These are phyloP conservation scores for Sminthurinus signatus DNA, from an alignment of 1,140 invertebrate species.

Conservation along the genomic window DNA sequence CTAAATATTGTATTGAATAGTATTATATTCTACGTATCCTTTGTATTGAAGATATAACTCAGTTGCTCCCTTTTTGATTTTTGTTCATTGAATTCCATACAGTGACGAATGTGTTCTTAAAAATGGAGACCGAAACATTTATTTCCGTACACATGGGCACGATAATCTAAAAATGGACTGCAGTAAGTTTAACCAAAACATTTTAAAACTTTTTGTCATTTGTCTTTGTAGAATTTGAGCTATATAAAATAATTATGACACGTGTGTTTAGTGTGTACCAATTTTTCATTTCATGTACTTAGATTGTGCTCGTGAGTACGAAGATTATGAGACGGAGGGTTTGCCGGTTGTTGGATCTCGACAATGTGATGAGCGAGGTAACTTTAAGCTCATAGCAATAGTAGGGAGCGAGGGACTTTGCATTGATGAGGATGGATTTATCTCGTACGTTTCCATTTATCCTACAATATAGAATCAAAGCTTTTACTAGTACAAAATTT, in stretches of 20 bases:
- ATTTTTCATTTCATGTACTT: not conserved
- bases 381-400: not conserved
- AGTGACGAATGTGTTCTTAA: constrained; percentile 53
- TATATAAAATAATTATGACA: not conserved
- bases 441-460: too few relatives aligned
- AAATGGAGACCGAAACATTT: constrained; percentile 49
- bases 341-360: not conserved
- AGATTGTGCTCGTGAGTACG: not conserved
- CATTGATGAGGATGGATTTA: not conserved
- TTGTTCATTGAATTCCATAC: too few relatives aligned
- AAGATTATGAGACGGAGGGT: not conserved
- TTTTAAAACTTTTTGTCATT: too few relatives aligned
- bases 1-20: too few relatives aligned
- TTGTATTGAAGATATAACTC: too few relatives aligned
- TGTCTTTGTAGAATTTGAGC: too few relatives aligned
- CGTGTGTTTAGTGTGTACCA: not conserved
- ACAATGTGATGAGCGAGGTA: not conserved
- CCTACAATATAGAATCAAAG: too few relatives aligned
- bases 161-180: constrained; percentile 47
- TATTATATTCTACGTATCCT: too few relatives aligned
- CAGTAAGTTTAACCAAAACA: too few relatives aligned
- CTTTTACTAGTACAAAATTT: too few relatives aligned
- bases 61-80: too few relatives aligned
- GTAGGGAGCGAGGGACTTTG: not conserved
- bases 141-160: constrained; percentile 44